Evolutionary conservation across 2,888 invertebrate species (phyloP).

Genomic region (Taenaris catops): DNA sequence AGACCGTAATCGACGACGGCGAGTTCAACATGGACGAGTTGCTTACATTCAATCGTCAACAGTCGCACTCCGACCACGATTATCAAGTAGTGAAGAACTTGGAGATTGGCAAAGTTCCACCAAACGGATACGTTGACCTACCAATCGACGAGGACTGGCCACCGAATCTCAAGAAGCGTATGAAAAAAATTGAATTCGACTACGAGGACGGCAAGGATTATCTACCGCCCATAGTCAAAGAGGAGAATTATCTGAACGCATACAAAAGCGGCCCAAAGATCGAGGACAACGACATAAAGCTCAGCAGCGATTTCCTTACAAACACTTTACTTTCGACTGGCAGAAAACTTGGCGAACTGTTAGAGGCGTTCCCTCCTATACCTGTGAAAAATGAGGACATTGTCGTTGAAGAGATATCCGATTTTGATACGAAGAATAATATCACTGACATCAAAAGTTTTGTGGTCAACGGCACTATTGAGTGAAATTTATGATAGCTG

Average conservation of each 20-base stretch:
- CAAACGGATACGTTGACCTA: slow-evolving; percentile 74
- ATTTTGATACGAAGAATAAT: slow-evolving; percentile 58
- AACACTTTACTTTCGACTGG: slow-evolving; percentile 57
- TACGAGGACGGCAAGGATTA: slow-evolving; percentile 61
- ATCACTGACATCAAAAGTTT: slow-evolving; percentile 61
- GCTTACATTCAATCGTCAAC: slow-evolving; percentile 74
- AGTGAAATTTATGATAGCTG: slow-evolving; percentile 39
- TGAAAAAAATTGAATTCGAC: slow-evolving; percentile 67
- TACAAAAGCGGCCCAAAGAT: slow-evolving; percentile 46
- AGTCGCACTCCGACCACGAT: slow-evolving; percentile 71
- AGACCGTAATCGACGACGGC: slow-evolving; percentile 77
- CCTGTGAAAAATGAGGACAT: slow-evolving; percentile 65
- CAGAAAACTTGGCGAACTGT: slow-evolving; percentile 57
- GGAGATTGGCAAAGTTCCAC: slow-evolving; percentile 40
- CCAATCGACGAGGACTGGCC: slow-evolving; percentile 82
- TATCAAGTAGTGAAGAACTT: slow-evolving; percentile 63
- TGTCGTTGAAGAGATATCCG: slow-evolving; percentile 59
- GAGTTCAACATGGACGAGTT: slow-evolving; percentile 82
- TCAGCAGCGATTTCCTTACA: slow-evolving; percentile 40
- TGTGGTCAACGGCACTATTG: slow-evolving; percentile 48
- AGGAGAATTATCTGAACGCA: slow-evolving; percentile 58
- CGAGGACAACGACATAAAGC: slow-evolving; percentile 37
- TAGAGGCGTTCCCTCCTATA: slow-evolving; percentile 54
- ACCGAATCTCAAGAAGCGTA: slow-evolving; percentile 68
- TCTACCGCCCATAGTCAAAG: slow-evolving; percentile 57